phyloP scores from a whole-genome alignment of 64 coral and sea anemone genomes.

The Montipora efflorescens region DNA sequence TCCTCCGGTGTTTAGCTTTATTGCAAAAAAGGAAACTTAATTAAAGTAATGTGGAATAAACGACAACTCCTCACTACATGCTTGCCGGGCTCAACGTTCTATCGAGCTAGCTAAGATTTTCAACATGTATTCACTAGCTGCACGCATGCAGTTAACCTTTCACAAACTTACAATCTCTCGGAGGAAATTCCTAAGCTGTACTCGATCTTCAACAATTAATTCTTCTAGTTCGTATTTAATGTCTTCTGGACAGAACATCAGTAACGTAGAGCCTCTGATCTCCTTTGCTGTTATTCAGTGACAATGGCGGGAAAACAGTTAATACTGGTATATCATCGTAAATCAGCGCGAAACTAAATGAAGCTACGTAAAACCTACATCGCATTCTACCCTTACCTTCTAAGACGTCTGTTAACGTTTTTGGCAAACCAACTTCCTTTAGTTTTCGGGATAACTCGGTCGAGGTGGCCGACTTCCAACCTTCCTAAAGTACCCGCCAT shows the following conservation, averaged over 20 bases:
- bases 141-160: not conserved
- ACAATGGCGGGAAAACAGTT: too few relatives aligned
- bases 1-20: not conserved
- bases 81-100: too few relatives aligned
- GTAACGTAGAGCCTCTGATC: conserved; percentile 2
- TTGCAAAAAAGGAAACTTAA: not conserved
- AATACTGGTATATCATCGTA: not conserved
- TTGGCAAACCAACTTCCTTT: conserved; percentile 9
- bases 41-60: not conserved
- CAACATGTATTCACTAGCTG: not conserved
- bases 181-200: not conserved
- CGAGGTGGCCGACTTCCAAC: not conserved
- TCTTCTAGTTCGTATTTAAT: conserved; percentile 19
- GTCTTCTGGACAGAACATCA: conserved; percentile 2
- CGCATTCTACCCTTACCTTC: not conserved
- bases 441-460: not conserved
- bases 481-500: not conserved
- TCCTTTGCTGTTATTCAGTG: not conserved
- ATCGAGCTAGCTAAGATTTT: too few relatives aligned
- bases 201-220: not conserved
- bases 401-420: not conserved
- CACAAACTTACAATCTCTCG: conserved; percentile 3
- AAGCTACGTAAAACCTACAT: not conserved
- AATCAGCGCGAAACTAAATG: not conserved
- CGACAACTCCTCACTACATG: not conserved